Conservation (phyloP, 2,888 invertebrate species). For the Acleris cristana region DNA sequence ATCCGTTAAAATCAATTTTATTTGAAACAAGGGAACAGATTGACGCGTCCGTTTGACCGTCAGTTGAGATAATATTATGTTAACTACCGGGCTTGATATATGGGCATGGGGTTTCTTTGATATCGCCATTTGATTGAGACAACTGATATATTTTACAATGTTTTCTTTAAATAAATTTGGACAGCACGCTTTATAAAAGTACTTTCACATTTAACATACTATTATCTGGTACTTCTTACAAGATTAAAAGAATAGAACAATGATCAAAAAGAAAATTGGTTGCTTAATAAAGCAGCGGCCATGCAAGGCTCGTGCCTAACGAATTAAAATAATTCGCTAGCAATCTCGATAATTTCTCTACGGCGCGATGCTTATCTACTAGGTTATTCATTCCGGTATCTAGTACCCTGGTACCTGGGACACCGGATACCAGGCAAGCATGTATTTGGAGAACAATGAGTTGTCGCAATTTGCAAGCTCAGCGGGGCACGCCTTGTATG, state of each 20-base stretch:
- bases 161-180: not conserved
- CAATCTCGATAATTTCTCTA: slow-evolving; percentile 34
- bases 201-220: not conserved
- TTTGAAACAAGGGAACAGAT: slow-evolving; percentile 42
- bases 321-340: slow-evolving; percentile 21
- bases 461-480: slow-evolving; percentile 80
- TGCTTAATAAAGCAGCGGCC: too few species aligned
- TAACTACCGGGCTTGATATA: slow-evolving; percentile 69
- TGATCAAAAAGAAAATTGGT: not conserved
- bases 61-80: slow-evolving; percentile 64
- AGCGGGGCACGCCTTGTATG: slow-evolving; percentile 69
- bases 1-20: slow-evolving; percentile 40
- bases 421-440: slow-evolving; percentile 46
- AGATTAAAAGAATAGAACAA: not conserved
- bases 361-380: slow-evolving; percentile 41
- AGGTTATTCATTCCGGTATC: slow-evolving; percentile 43
- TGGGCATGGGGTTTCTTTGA: slow-evolving; percentile 46
- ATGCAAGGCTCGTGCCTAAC: not conserved
- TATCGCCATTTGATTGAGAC: slow-evolving; percentile 34
- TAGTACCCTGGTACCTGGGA: slow-evolving; percentile 38
- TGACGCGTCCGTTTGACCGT: slow-evolving; percentile 46
- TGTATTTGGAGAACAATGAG: slow-evolving; percentile 71
- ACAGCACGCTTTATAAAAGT: not conserved
- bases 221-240: too few species aligned
- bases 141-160: slow-evolving; percentile 11